A percentile compares a stretch with the other conserved stretches of the same genome.
phyloP scores from a whole-genome alignment of 2,888 invertebrate species.

The Agrochola litura region DNA sequence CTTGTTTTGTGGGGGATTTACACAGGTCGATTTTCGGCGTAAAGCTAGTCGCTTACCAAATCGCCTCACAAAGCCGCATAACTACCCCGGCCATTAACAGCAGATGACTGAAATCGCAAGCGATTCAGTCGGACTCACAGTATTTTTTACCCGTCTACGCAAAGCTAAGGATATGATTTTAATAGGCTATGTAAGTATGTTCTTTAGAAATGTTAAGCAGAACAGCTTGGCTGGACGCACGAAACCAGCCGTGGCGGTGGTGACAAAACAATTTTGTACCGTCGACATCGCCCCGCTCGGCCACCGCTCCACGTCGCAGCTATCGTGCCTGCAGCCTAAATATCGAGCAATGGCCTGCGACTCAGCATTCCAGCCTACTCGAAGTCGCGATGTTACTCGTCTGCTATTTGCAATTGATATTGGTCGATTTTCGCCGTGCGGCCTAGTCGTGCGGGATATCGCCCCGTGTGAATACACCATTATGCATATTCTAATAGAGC shows the following conservation, averaged over 20 bases:
- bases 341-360: not conserved
- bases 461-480: slow-evolving; percentile 19
- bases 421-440: not conserved
- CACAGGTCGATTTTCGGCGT: slow-evolving; percentile 34
- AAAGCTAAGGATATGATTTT: not conserved
- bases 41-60: not conserved
- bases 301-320: too few species aligned
- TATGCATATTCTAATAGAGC: slow-evolving; percentile 66
- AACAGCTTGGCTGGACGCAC: not conserved
- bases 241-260: not conserved
- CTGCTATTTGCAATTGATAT: not conserved
- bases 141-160: not conserved
- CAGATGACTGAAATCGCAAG: not conserved
- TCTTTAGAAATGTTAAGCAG: not conserved
- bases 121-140: not conserved
- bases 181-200: not conserved
- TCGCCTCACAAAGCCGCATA: not conserved
- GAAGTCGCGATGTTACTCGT: not conserved
- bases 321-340: not conserved
- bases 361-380: too few species aligned
- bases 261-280: not conserved
- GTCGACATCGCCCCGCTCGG: not conserved
- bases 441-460: not conserved
- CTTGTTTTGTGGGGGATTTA: slow-evolving; percentile 51
- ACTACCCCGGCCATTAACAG: slow-evolving; percentile 1